Conservation (phyloP, 2,113 vertebrate genomes). For the Dryoscopus gambensis region DNA sequence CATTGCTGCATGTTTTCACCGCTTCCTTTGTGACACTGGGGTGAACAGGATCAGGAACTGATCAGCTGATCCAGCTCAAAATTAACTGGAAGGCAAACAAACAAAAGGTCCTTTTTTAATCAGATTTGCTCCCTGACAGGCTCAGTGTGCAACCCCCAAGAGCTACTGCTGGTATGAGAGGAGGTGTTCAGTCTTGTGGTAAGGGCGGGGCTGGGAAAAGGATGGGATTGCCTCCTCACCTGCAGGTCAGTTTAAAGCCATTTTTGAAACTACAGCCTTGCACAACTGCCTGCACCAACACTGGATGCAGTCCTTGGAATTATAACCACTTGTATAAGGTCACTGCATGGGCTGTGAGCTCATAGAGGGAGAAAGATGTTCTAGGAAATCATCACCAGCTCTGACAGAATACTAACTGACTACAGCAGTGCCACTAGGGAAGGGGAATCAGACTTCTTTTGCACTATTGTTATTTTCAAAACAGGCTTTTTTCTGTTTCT, state of each 20-base stretch:
- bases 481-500: background rate
- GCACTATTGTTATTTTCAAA: background rate
- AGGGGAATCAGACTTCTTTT: background rate
- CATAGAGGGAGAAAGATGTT: background rate
- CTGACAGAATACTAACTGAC: background rate
- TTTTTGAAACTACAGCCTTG: background rate
- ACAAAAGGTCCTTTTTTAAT: conserved; percentile 27
- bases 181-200: background rate
- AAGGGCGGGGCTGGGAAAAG: background rate
- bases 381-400: background rate
- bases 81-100: conserved; percentile 4
- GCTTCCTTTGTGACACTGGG: conserved; percentile 8
- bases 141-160: background rate
- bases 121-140: background rate
- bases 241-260: background rate
- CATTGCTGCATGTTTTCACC: background rate
- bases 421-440: background rate
- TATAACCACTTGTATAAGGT: background rate
- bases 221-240: background rate
- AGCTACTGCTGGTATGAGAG: background rate
- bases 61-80: conserved; percentile 43
- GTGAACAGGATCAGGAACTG: background rate
- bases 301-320: background rate
- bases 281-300: background rate
- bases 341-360: background rate